A percentile compares a stretch with the other conserved stretches of the same genome.
phyloP scores from a whole-genome alignment of 2,888 invertebrate genomes.

The Tetragonula carbonaria region DNA sequence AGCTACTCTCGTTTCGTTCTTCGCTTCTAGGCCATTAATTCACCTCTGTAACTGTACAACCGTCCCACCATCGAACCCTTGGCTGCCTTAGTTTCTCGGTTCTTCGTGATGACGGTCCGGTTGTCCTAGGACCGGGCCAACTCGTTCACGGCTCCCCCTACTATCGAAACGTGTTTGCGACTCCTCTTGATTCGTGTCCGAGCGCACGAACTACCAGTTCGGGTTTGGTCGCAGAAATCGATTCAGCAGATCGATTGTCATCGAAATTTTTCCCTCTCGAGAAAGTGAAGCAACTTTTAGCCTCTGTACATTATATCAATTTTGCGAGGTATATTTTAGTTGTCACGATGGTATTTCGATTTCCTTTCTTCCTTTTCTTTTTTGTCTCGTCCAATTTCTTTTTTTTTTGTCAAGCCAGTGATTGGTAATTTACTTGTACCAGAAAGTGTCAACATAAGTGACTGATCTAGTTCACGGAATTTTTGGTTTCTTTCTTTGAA shows the following conservation, averaged over 20 bases:
- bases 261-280: neutral
- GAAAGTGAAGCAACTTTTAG: conserved; percentile 4
- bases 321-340: neutral
- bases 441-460: conserved; percentile 15
- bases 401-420: neutral
- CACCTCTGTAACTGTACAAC: conserved; percentile 75
- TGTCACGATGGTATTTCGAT: neutral
- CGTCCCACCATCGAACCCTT: conserved; percentile 50
- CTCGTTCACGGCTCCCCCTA: conserved; percentile 37
- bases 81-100: conserved; percentile 34
- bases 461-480: conserved; percentile 14
- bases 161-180: conserved; percentile 10
- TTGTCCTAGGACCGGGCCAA: conserved; percentile 71
- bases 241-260: conserved; percentile 7
- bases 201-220: neutral
- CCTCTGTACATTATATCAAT: neutral
- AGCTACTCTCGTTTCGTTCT: conserved; percentile 68
- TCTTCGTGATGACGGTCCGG: conserved; percentile 59
- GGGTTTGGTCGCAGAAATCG: neutral
- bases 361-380: neutral
- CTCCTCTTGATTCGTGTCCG: neutral
- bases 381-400: neutral
- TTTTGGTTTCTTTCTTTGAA: neutral
- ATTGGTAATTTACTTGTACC: neutral
- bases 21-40: conserved; percentile 66